A percentile compares a stretch with the other conserved stretches of the same genome.
These are phyloP conservation scores for Orthonevra nobilis DNA, from an alignment of 2,888 invertebrate genomes.

Conservation along the genomic window DNA sequence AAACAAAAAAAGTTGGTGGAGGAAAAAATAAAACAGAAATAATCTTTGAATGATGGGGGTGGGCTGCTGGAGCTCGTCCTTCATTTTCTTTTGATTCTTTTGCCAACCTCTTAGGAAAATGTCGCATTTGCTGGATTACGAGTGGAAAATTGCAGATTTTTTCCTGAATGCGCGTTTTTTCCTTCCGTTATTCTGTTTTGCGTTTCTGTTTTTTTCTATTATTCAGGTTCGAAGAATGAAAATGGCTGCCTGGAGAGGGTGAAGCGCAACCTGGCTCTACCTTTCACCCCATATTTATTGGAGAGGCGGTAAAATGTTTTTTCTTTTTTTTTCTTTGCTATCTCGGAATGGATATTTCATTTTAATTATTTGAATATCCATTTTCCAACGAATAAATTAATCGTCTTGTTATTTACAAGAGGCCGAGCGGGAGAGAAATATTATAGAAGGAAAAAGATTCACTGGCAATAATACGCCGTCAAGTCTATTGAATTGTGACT, in stretches of 20 bases:
- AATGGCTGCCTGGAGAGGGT: constrained; percentile 54
- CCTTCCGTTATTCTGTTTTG: constrained; percentile 23
- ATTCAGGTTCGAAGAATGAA: constrained; percentile 62
- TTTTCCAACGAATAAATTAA: constrained; percentile 68
- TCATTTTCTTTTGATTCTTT: constrained; percentile 61
- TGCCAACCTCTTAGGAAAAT: constrained; percentile 64
- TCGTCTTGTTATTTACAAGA: constrained; percentile 70
- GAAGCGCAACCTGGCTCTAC: constrained; percentile 29
- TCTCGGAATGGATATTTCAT: constrained; percentile 56
- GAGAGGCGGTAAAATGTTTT: constrained; percentile 24
- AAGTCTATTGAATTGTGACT: constrained; percentile 69
- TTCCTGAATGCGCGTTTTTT: constrained; percentile 68
- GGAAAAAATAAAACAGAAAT: constrained; percentile 15
- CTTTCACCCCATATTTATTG: constrained; percentile 41
- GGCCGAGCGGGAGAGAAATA: constrained; percentile 7
- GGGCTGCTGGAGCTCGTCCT: constrained; percentile 51
- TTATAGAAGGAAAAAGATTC: constrained; percentile 16
- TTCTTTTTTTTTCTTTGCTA: constrained; percentile 12
- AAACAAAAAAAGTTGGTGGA: constrained; percentile 11
- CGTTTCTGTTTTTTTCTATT: constrained; percentile 43
- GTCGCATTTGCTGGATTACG: constrained; percentile 70
- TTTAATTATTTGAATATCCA: constrained; percentile 71
- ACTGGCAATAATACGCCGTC: constrained; percentile 60
- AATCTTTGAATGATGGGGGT: constrained; percentile 26
- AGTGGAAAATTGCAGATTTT: constrained; percentile 70